Percentiles rank a stretch among this genome's conserved stretches.
These are phyloP conservation scores for Varecia variegata DNA, from an alignment of 2,797 vertebrate species.

Conservation along the genomic window DNA sequence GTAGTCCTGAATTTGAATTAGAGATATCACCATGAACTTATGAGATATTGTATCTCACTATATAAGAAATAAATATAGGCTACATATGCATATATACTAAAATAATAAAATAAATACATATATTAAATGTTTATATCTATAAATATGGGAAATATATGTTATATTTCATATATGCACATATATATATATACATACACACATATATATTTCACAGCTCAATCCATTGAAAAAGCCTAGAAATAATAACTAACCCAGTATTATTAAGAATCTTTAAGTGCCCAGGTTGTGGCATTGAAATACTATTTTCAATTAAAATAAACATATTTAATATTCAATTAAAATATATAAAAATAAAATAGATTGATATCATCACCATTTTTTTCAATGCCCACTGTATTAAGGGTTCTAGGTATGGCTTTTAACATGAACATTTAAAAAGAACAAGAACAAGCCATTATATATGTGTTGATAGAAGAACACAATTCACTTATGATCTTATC, in stretches of 20 bases:
- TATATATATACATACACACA: background rate
- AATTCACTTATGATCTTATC: background rate
- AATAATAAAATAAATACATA: background rate
- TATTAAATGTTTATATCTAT: background rate
- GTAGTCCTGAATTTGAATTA: background rate
- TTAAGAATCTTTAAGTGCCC: background rate
- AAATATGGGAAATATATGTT: background rate
- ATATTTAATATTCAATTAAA: background rate
- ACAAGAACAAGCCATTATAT: background rate
- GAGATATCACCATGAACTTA: background rate
- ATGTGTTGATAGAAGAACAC: background rate
- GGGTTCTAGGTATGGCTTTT: background rate
- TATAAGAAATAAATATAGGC: background rate
- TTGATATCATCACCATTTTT: background rate
- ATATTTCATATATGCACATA: background rate
- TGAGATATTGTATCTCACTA: background rate
- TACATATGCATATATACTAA: background rate
- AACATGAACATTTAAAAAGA: background rate
- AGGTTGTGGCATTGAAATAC: background rate
- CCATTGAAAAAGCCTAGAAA: background rate
- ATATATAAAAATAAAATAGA: constrained; percentile 14
- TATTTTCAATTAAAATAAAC: background rate
- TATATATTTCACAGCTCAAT: background rate
- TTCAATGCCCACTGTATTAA: background rate
- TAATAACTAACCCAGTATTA: background rate